Evolutionary conservation across 2,113 vertebrate species (phyloP), one percentile per base, ranked within the genome.

Genomic region (Danionella cerebrum): DNA sequence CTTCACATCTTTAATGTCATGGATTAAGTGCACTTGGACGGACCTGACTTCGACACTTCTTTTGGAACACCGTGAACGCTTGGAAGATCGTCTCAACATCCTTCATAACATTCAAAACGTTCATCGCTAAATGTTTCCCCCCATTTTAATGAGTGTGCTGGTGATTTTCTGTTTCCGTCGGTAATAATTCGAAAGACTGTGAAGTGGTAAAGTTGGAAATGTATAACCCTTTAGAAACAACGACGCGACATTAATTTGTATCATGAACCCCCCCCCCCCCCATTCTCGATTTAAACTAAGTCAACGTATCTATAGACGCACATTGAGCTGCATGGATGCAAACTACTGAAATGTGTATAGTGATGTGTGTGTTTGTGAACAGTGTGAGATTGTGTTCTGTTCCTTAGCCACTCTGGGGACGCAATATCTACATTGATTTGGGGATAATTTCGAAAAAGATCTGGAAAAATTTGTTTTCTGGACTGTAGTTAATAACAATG

Each of bases 391-490:
- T n/a, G n/a, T n/a, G n/a, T n/a, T n/a, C n/a, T n/a, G n/a, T n/a
- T n/a, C n/a, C n/a, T n/a, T n/a, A n/a, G n/a, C n/a, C n/a, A n/a
- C n/a, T n/a, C n/a, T n/a, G n/a, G n/a, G n/a, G n/a, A n/a, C n/a
- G n/a, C n/a, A n/a, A n/a, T n/a, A n/a, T n/a, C n/a, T n/a, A 33
- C 39, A 33, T n/a, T 2, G 6, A 39, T 66, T 54, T 67, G 36
- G 39, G 35, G 57, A n/a, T 55, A 55, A 57, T 18, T 22, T 39
- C n/a, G 22, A 45, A 45, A 59, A 36, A 29, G n/a, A 52, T 59
- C 57, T 27, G 38, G 24, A 59, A 44, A 19, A 16, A 42, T 59
- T 59, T 59, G 9, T 59, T 29, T 59, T 41, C 22, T 42, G 27
- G 29, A 12, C 10, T 25, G 19, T 45, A 60, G 58, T 60, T 60